Evolutionary conservation across 2,797 vertebrate species (phyloP).

Genomic region (Octomys mimax): DNA sequence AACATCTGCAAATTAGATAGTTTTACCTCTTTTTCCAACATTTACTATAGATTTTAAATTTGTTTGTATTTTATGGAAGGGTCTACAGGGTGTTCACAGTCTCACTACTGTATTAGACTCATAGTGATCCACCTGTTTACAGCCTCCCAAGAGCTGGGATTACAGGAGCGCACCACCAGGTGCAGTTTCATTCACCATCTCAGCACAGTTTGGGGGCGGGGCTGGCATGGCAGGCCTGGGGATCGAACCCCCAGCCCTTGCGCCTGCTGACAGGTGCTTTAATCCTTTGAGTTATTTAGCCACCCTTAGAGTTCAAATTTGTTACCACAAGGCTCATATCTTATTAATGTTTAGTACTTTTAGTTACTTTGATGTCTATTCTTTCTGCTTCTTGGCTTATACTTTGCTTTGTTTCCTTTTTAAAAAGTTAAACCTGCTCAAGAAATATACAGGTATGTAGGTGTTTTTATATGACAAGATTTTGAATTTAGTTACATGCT

Average conservation of each 20-base stretch:
- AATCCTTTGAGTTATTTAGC: too few relatives aligned
- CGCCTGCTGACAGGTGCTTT: too few relatives aligned
- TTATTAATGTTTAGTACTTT: constrained; percentile 10
- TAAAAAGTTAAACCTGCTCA: neutral
- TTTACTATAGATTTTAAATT: constrained; percentile 56
- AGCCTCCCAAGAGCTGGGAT: too few relatives aligned
- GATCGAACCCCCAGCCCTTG: too few relatives aligned
- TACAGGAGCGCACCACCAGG: rapidly evolving
- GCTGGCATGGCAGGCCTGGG: too few relatives aligned
- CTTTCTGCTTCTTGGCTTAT: constrained; percentile 24
- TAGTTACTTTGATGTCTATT: constrained; percentile 13
- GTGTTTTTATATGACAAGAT: neutral
- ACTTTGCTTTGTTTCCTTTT: constrained; percentile 9
- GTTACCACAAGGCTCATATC: constrained; percentile 8
- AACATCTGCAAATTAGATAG: neutral
- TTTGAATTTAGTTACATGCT: constrained; percentile 11
- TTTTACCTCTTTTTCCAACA: constrained; percentile 42
- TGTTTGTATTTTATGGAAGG: neutral
- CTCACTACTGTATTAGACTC: too few relatives aligned
- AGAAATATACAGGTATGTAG: neutral
- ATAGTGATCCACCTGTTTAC: too few relatives aligned
- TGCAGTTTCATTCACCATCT: too few relatives aligned
- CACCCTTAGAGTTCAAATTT: neutral
- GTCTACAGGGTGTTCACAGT: too few relatives aligned
- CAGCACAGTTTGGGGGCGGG: too few relatives aligned